Evolutionary conservation across 1,140 invertebrate genomes (phyloP), one percentile per base, ranked within the genome.

Genomic region (Solenopsis invicta): DNA sequence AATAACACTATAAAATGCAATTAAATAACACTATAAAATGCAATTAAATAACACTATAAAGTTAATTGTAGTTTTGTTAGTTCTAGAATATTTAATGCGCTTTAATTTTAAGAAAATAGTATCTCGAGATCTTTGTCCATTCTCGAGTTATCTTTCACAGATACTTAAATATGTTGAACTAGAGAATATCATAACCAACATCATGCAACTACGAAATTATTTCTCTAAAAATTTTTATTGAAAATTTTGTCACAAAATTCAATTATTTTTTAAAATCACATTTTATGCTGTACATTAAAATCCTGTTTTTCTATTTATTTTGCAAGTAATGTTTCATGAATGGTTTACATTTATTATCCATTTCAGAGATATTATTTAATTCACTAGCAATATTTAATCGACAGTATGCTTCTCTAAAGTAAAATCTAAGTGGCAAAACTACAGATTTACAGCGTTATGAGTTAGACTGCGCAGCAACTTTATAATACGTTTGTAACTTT

Each of bases 311-410:
- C 37, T 12, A 54, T 45, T 45, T 16, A 50, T 71, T 52, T 71
- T 13, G 10, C 29, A 34, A 72, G 4, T 45, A 67, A 67, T 3
- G 29, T 21, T n/a, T 72, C 29, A 29, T 21, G 1, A 16, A 69
- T 0, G 13, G 2, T 72, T 72, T 29, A 72, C 1, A 21, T 66
- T 71, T 13, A 16, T 21, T 67, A 67, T 41, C 4, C n/a, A 13
- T 67, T 45, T 67, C n/a, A 45, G 10, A 67, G 10, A 67, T 45
- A 21, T 67, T 37, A 59, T 21, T 67, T 67, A 66, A 66, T 67
- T 45, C 4, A 66, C 10, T 16, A 67, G 5, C n/a, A 45, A 45
- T 21, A 37, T n/a, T 74, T 74, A 54, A 56, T 2, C n/a, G 18
- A 34, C n/a, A 54, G 29, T n/a, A n/a, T 8, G 48, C 9, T 54